Base-by-base conservation (phyloP, 2,113 vertebrate genomes). In the Brachypteracias leptosomus region DNA sequence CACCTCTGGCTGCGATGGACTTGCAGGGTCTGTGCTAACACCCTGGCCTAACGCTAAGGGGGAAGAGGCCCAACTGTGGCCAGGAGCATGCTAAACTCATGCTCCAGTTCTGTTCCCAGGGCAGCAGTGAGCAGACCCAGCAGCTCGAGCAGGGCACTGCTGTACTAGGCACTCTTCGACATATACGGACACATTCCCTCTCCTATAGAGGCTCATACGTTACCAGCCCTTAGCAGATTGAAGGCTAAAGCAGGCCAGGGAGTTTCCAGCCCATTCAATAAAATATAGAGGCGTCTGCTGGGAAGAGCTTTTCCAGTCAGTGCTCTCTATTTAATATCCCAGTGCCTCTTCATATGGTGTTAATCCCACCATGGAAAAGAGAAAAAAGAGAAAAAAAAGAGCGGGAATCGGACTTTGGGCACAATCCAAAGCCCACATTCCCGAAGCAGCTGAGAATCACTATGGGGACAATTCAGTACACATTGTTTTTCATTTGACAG, bases 241-340 rank as follows among this genome's bases (percentile, higher is more conserved):
- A 79, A 82, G 38, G 47, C 82, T 62, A 63, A 89, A 76, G 75
- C 24, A 4, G 26, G 71, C 88, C 90, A 94, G 85, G 79, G 93
- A 96, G 59, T 92, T 97, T 97, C 93, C 95, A 95, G 65, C 47
- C 72, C 15, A 16, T 57, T 71, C 93, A 91, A 73, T 85, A 85
- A 85, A 94, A 88, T 46, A 68, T 2, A 79, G 62, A 93, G 20
- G 78, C 36, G 4, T 93, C 91, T 90, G 74, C 82, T 52, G 55
- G 33, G 70, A 95, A 94, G 75, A 85, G 55, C 35, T 93, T 88
- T 95, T 86, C 67, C 74, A 90, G 79, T 46, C 85, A 90, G 3
- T 8, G 8, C 42, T 93, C 73, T 72, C 55, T 74, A 67, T 85
- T 96, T 80, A 93, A 78, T 76, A 92, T 25, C 88, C 65, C 25